Conservation (phyloP, 2,888 invertebrate genomes). For the Andrena marginata region DNA sequence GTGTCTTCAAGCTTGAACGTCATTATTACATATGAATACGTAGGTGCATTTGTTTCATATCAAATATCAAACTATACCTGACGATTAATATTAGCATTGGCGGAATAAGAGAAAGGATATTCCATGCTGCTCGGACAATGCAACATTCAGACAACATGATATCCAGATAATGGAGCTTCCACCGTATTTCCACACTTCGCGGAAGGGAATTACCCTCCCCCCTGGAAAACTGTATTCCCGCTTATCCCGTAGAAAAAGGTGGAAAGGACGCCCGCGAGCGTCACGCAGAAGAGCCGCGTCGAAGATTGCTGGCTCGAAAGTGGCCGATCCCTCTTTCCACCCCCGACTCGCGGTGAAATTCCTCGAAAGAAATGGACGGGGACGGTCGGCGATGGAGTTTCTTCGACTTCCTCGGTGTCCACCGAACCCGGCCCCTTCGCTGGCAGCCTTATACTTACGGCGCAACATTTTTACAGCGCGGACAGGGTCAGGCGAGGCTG, state of each 20-base stretch:
- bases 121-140: too few relatives aligned
- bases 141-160: too few relatives aligned
- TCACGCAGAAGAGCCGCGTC: conserved; percentile 44
- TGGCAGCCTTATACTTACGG: conserved; percentile 50
- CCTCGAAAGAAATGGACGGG: conserved; percentile 38
- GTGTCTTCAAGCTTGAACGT: too few relatives aligned
- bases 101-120: too few relatives aligned
- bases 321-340: conserved; percentile 17
- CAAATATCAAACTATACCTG: too few relatives aligned
- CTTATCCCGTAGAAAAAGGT: conserved; percentile 47
- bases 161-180: too few relatives aligned
- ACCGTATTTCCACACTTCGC: conserved; percentile 8
- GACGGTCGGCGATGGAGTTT: conserved; percentile 30
- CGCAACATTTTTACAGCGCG: conserved; percentile 68
- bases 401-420: conserved; percentile 52
- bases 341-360: conserved; percentile 57
- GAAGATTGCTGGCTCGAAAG: conserved; percentile 44
- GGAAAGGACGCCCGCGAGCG: conserved; percentile 58
- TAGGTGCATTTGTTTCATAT: too few relatives aligned
- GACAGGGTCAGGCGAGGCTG: conserved; percentile 45
- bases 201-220: conserved; percentile 8
- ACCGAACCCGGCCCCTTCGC: neutral
- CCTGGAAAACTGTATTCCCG: neutral
- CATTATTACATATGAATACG: too few relatives aligned
- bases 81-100: too few relatives aligned